phyloP scores from a whole-genome alignment of 2,888 invertebrate genomes.

The Silvanus unidentatus region DNA sequence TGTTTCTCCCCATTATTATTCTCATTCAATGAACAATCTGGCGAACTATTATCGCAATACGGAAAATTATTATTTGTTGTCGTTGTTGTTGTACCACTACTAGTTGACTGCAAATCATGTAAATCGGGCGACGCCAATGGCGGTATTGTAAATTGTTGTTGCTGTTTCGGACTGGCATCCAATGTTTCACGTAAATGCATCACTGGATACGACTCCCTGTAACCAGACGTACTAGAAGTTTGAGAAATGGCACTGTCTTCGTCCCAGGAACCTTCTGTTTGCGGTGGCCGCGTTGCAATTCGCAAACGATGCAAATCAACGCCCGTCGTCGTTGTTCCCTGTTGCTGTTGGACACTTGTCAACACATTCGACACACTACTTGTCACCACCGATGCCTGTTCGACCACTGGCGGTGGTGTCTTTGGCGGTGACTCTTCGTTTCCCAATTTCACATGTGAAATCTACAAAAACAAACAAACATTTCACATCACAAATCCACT shows the following conservation, averaged over 20 bases:
- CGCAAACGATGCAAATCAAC: slow-evolving; percentile 41
- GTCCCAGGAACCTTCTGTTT: slow-evolving; percentile 71
- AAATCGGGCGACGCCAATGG: slow-evolving; percentile 60
- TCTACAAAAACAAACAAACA: slow-evolving; percentile 31
- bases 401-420: slow-evolving; percentile 16
- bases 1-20: slow-evolving; percentile 55
- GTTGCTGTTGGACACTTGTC: neutral
- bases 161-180: slow-evolving; percentile 41
- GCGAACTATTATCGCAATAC: slow-evolving; percentile 51
- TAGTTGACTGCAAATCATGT: slow-evolving; percentile 52
- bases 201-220: slow-evolving; percentile 59
- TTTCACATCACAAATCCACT: neutral
- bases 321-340: no score
- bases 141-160: slow-evolving; percentile 36
- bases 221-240: slow-evolving; percentile 82
- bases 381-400: no score
- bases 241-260: slow-evolving; percentile 69
- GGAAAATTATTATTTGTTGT: slow-evolving; percentile 46
- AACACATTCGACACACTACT: no score
- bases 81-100: slow-evolving; percentile 47
- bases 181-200: slow-evolving; percentile 43
- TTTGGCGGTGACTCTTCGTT: slow-evolving; percentile 34
- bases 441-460: slow-evolving; percentile 49
- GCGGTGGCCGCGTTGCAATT: slow-evolving; percentile 38
- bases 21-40: slow-evolving; percentile 60